Evolutionary conservation across 1,140 invertebrate genomes (phyloP).

Genomic region (Heliconius melpomene): DNA sequence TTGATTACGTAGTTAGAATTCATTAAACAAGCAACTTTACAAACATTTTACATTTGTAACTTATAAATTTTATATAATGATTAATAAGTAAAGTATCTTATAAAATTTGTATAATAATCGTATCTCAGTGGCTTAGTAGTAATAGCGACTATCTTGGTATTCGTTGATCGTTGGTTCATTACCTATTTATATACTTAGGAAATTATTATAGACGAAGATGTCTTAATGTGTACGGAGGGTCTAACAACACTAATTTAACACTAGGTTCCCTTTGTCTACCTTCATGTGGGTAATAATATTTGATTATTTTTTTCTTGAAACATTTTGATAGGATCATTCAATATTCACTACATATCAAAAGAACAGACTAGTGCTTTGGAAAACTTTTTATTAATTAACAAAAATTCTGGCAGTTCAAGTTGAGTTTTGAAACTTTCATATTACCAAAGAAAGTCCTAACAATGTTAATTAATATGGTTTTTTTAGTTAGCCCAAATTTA

Average conservation of each 20-base stretch:
- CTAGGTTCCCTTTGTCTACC: too few species aligned
- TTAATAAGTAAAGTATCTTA: not conserved
- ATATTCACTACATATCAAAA: not conserved
- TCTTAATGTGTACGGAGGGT: too few species aligned
- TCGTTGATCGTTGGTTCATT: too few species aligned
- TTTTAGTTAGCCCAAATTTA: too few species aligned
- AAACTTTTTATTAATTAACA: not conserved
- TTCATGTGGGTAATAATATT: accelerated
- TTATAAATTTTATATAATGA: not conserved
- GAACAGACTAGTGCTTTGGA: not conserved
- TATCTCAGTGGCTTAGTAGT: too few species aligned
- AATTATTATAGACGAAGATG: too few species aligned
- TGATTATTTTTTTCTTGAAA: too few species aligned
- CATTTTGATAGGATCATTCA: too few species aligned
- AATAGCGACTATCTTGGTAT: too few species aligned
- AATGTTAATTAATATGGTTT: not conserved
- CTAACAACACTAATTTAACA: too few species aligned
- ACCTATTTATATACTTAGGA: too few species aligned
- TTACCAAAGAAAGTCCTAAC: not conserved
- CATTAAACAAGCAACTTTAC: not conserved
- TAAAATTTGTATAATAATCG: too few species aligned
- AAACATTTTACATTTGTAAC: not conserved
- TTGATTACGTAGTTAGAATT: not conserved
- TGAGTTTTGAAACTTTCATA: not conserved
- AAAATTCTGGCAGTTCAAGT: not conserved